phyloP scores from a whole-genome alignment of 2,113 vertebrate species.

The Ictalurus punctatus region DNA sequence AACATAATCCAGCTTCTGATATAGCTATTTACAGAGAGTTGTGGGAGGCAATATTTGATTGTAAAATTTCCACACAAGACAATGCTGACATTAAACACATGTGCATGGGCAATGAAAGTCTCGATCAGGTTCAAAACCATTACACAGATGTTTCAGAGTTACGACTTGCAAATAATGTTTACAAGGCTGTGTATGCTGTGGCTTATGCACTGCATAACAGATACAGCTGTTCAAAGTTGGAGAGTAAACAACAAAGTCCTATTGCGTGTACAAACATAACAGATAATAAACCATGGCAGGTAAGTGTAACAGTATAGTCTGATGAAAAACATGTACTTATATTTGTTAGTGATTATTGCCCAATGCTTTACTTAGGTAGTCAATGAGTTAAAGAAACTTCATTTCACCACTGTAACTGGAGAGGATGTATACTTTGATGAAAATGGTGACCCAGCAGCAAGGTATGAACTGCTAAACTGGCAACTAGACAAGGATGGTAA shows the following conservation, averaged over 20 bases:
- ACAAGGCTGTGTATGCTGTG: constrained; percentile 61
- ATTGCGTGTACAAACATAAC: constrained; percentile 37
- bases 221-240: constrained; percentile 31
- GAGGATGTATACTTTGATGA: constrained; percentile 60
- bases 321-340: background rate
- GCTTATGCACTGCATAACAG: constrained; percentile 56
- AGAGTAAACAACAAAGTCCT: background rate
- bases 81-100: background rate
- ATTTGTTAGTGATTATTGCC: background rate
- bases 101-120: constrained; percentile 56
- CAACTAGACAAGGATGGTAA: constrained; percentile 49
- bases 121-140: constrained; percentile 54
- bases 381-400: constrained; percentile 47
- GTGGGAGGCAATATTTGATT: constrained; percentile 59
- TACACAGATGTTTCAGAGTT: constrained; percentile 61
- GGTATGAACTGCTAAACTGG: constrained; percentile 62
- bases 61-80: constrained; percentile 34
- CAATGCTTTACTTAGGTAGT: constrained; percentile 48
- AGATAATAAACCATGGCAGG: constrained; percentile 55
- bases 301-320: constrained; percentile 16
- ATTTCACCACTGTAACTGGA: constrained; percentile 43
- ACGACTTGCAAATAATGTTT: constrained; percentile 62
- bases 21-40: constrained; percentile 53
- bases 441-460: constrained; percentile 59
- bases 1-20: constrained; percentile 39